Conservation (phyloP, 35 echinoderm and acorn worm genomes). For the Ophiothrix spiculata region DNA sequence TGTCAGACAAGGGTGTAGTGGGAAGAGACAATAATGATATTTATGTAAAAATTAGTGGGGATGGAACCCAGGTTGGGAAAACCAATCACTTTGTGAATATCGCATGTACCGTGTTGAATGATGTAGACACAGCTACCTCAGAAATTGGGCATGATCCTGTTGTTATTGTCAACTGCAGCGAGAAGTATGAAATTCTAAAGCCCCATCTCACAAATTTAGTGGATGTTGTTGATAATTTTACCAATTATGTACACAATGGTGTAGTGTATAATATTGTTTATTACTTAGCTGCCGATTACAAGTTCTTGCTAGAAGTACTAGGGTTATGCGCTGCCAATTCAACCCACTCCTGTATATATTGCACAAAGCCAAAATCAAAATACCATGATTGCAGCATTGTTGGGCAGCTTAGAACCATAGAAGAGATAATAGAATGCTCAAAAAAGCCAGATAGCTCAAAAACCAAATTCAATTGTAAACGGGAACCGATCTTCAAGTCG, state of each 20-base stretch:
- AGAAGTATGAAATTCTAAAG: constrained; percentile 43
- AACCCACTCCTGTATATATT: constrained; percentile 57
- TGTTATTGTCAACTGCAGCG: constrained; percentile 24
- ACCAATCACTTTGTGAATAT: constrained; percentile 47
- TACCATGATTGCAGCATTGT: constrained; percentile 41
- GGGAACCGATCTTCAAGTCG: constrained; percentile 36
- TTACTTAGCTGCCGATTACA: constrained; percentile 37
- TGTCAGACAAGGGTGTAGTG: not conserved
- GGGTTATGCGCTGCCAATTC: constrained; percentile 40
- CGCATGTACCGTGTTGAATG: constrained; percentile 43
- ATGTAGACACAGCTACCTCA: constrained; percentile 21
- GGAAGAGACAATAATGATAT: not conserved
- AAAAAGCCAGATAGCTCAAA: constrained; percentile 56
- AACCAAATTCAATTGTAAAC: constrained; percentile 50
- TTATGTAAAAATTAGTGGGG: constrained; percentile 37
- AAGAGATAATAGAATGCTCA: constrained; percentile 51
- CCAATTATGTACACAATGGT: constrained; percentile 4
- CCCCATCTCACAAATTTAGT: constrained; percentile 33
- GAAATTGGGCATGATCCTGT: constrained; percentile 53
- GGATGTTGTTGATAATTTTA: constrained; percentile 28
- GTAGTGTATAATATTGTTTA: constrained; percentile 30
- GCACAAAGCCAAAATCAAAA: constrained; percentile 54
- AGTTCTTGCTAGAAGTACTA: constrained; percentile 51
- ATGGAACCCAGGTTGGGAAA: constrained; percentile 39
- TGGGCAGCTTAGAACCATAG: constrained; percentile 42